These are phyloP conservation scores for Oscheius sp. DNA, from an alignment of 2,888 invertebrate species.

Conservation along the genomic window DNA sequence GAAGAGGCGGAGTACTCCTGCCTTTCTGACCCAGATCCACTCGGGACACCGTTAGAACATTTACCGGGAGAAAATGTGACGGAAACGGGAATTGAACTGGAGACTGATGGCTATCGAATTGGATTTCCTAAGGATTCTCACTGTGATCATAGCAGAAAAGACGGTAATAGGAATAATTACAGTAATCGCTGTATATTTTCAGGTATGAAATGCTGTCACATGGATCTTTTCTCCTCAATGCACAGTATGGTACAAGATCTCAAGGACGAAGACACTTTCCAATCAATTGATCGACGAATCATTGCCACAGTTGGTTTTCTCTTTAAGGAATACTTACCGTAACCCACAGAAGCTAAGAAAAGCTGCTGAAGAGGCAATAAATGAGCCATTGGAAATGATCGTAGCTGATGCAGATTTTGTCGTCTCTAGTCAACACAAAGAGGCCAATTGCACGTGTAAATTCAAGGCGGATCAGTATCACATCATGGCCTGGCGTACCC, in stretches of 20 bases:
- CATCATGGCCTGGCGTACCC: slow-evolving; percentile 7
- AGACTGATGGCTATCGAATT: slow-evolving; percentile 8
- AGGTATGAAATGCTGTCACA: slow-evolving; percentile 19
- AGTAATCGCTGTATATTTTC: neutral
- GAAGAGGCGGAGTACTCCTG: neutral
- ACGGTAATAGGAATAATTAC: neutral
- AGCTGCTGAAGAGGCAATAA: slow-evolving; percentile 15
- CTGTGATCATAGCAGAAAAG: slow-evolving; percentile 8
- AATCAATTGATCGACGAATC: slow-evolving; percentile 7
- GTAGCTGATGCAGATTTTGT: slow-evolving; percentile 3
- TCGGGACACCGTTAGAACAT: neutral
- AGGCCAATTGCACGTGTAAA: neutral
- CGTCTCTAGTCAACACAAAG: neutral
- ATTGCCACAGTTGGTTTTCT: slow-evolving; percentile 12
- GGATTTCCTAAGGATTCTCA: slow-evolving; percentile 18
- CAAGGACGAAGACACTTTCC: slow-evolving; percentile 8
- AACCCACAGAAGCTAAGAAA: slow-evolving; percentile 15
- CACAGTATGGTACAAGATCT: slow-evolving; percentile 1
- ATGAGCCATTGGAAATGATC: slow-evolving; percentile 15
- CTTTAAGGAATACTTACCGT: no score
- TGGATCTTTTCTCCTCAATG: slow-evolving; percentile 19
- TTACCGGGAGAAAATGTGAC: neutral
- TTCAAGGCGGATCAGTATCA: slow-evolving; percentile 13
- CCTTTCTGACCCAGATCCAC: neutral
- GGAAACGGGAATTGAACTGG: slow-evolving; percentile 9